Base-by-base conservation (phyloP, 2,888 invertebrate species). In the Tetragonula carbonaria region DNA sequence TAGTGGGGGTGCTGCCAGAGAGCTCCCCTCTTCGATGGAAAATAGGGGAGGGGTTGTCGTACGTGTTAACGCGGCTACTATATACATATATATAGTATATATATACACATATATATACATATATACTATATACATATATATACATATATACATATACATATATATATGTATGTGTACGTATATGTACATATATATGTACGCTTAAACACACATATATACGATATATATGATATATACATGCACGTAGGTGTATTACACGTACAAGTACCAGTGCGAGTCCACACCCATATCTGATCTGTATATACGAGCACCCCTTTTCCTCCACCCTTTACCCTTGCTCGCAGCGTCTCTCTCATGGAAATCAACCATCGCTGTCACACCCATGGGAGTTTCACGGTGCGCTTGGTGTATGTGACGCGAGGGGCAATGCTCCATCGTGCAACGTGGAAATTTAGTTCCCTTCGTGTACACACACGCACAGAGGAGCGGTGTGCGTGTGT, bases 391-490 rank as follows among this genome's bases (percentile, higher is more conserved):
- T 23, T 63, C 74, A 33, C 74, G 50, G 62, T 84, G 80, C 71
- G 84, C 8, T 45, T 8, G 78, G 83, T 74, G 76, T 84, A 87
- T 77, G 86, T 82, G 83, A 78, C 78, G 80, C 85, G 88, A 88
- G 90, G 91, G 89, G 91, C 91, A 91, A 90, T 90, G 90, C 90
- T 90, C 91, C 85, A 88, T 79, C 83, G 81, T 80, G 86, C 80
- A 89, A 86, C 86, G 89, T 88, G 88, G 87, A 91, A 92, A 91
- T 91, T 90, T 89, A 91, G 90, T 90, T 89, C 87, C 80, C 84
- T 82, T 66, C 72, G 76, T 85, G 80, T 70, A 67, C 71, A 72
- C 83, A 59, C 81, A 21, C 68, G 21, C n/a, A 65, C 77, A n/a
- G 13, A 68, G 53, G 18, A 16, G 33, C 14, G 65, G 59, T 28